Conservation (phyloP, 2,797 vertebrate species). For the Mus minutoides region DNA sequence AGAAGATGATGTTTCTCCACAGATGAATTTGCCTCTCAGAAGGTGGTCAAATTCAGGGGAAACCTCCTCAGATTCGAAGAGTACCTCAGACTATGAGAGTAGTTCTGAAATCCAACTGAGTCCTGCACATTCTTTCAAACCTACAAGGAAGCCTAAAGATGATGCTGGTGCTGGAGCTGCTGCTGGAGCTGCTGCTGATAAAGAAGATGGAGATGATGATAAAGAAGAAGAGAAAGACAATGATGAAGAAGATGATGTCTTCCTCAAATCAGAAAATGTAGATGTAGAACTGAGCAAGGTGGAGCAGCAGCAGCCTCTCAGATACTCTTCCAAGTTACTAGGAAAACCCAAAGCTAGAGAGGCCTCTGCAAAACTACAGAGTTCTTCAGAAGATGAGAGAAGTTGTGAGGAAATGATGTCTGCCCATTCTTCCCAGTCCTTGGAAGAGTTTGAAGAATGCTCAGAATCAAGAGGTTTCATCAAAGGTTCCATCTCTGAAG, state of each 20-base stretch:
- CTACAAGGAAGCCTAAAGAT: background rate
- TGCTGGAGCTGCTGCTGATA: background rate
- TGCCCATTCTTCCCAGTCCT: background rate
- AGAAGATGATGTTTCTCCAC: background rate
- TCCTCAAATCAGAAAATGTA: background rate
- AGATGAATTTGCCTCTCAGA: background rate
- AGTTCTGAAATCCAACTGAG: background rate
- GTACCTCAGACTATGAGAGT: background rate
- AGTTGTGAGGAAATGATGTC: background rate
- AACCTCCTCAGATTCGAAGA: background rate
- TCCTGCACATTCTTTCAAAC: background rate
- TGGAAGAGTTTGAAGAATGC: background rate
- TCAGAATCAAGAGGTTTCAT: background rate
- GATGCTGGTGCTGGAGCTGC: background rate
- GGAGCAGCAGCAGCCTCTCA: background rate
- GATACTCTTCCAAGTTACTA: background rate
- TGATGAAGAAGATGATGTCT: background rate
- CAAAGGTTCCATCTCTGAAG: background rate
- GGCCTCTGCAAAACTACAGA: background rate
- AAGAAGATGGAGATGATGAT: background rate
- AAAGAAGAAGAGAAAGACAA: background rate
- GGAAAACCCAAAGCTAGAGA: background rate
- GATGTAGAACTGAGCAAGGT: background rate
- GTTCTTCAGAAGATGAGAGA: background rate
- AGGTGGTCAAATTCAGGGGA: background rate